Base-by-base conservation (phyloP, 2,888 invertebrate genomes). In the Neria commutata region DNA sequence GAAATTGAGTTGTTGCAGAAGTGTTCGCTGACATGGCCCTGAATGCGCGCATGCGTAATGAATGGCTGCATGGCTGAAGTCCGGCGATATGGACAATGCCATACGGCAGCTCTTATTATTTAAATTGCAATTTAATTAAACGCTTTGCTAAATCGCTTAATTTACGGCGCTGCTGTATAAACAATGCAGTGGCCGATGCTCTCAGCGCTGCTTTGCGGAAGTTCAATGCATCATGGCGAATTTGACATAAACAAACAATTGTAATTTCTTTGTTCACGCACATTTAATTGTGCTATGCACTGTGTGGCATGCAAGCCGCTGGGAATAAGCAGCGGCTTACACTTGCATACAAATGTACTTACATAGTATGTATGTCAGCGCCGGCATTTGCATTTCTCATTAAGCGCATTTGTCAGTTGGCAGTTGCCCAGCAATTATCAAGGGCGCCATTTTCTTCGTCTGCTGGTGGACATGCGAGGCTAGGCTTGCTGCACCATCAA, bases 91-190 rank as follows among this genome's bases (percentile, higher is more conserved):
- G 11, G 6, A 29, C 29, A 29, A 29, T 11, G 6, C 29, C 29
- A 29, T 29, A 29, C 11, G 29, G 29, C 29, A 29, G 6, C 11
- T 8, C 11, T 29, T 6, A 19, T 24, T 14, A 47, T 47, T 19
- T 17, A 34, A 19, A 34, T n/a, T 48, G 6, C 14, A 19, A 4
- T 50, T 50, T 19, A 50, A 50, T 50, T 50, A 33, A 50, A 50
- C 50, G 50, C 33, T 29, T 33, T 21, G 50, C 21, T 50, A 19
- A 48, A 25, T 48, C 16, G 19, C 24, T n/a, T 14, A 48, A 48
- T 48, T 49, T 19, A 37, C n/a, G 6, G 37, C 37, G n/a, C n/a
- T 4, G 37, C 37, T 37, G 14, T 4, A n/a, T n/a, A 37, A 8
- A 37, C 37, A 37, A 37, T 11, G n/a, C 37, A 37, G 6, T n/a